Evolutionary conservation across 2,797 vertebrate species (phyloP).

Genomic region (Sebastes kiyomatsui): DNA sequence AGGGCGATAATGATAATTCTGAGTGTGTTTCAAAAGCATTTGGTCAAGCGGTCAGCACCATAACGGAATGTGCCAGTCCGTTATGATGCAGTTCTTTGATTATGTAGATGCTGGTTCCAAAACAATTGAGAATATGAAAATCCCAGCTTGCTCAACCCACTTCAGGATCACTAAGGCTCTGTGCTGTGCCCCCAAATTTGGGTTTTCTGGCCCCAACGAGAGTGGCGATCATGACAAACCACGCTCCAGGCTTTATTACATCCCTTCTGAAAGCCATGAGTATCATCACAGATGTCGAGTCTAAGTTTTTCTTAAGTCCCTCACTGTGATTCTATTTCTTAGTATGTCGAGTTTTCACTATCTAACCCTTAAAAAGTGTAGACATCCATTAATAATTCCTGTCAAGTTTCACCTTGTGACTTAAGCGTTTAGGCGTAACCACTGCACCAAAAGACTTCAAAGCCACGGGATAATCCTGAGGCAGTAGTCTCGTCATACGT

Average conservation of each 20-base stretch:
- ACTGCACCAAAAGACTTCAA: slow-evolving; percentile 36
- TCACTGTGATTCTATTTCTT: not conserved
- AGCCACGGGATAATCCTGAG: slow-evolving; percentile 30
- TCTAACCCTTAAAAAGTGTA: not conserved
- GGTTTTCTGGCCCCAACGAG: not conserved
- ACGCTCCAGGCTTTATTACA: not conserved
- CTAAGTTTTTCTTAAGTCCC: not conserved
- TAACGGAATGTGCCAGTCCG: not conserved
- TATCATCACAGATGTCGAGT: not conserved
- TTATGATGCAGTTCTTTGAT: not conserved
- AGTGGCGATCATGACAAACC: not conserved
- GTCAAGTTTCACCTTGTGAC: slow-evolving; percentile 29
- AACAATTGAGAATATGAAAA: not conserved
- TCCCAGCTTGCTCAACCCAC: not conserved
- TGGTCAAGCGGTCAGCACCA: not conserved
- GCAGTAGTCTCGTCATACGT: slow-evolving; percentile 32
- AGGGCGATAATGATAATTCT: not conserved
- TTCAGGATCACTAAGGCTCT: not conserved
- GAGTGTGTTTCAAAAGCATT: not conserved
- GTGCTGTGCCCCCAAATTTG: not conserved
- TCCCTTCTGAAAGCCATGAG: not conserved
- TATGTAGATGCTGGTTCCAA: not conserved
- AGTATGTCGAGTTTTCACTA: not conserved
- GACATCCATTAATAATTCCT: slow-evolving; percentile 5
- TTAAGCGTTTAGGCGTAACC: slow-evolving; percentile 23